Conservation (phyloP, 2,888 invertebrate species). For the Synanthedon formicaeformis region DNA sequence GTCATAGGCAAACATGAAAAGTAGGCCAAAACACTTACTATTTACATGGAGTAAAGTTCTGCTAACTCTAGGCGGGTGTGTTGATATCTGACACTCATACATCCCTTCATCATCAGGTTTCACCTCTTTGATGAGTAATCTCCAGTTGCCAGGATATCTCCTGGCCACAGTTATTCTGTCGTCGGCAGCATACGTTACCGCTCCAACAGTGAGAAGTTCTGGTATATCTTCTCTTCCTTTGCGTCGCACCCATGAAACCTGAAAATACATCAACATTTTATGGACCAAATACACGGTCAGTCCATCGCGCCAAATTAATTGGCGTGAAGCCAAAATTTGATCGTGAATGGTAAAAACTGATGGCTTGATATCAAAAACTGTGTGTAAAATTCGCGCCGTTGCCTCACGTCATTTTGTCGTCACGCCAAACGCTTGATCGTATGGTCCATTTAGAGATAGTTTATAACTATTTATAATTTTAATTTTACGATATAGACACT, state of each 20-base stretch:
- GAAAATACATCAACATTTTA: background rate
- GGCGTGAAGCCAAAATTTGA: no score
- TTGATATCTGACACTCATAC: conserved; percentile 80
- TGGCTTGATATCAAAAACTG: no score
- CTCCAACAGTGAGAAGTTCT: conserved; percentile 76
- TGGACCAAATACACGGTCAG: no score
- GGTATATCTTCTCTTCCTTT: conserved; percentile 71
- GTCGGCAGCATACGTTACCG: conserved; percentile 77
- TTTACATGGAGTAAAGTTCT: conserved; percentile 75
- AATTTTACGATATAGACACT: no score
- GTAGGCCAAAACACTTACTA: conserved; percentile 52
- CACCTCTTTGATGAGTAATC: conserved; percentile 73
- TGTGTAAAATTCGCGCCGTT: no score
- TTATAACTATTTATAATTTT: no score
- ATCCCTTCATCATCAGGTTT: conserved; percentile 76
- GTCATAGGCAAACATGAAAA: background rate
- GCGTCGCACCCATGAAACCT: conserved; percentile 80
- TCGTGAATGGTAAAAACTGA: no score
- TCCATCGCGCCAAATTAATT: no score
- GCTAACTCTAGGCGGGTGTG: conserved; percentile 78
- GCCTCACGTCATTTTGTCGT: no score
- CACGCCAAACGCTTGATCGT: no score
- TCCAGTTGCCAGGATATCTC: conserved; percentile 74
- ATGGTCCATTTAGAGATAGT: no score
- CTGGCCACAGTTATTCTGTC: conserved; percentile 74